Evolutionary conservation across 1,140 invertebrate genomes (phyloP), one percentile per base, ranked within the genome.

Genomic region (Apis dorsata): DNA sequence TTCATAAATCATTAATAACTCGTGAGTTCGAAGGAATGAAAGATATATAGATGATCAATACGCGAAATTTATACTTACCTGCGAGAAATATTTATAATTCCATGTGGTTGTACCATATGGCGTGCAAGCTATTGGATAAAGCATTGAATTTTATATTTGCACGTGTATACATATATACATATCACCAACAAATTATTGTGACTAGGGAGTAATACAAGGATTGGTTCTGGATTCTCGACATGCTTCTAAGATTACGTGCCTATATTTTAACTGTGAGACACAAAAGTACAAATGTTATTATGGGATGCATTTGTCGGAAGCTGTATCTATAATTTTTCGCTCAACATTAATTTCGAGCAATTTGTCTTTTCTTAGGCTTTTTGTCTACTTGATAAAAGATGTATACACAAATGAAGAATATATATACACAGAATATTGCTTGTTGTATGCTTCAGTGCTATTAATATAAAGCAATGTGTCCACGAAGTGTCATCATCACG

Each of bases 41-140:
- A 66, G 11, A 7, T n/a, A 53, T 21, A 63, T 34, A 60, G 71
- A 24, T 13, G 44, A 44, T 11, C 13, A 53, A 59, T 69, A 68
- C 71, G 73, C 78, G 70, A 73, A 85, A 85, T 71, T 72, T 57
- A 85, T 70, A 81, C 83, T 86, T 86, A 85, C 82, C 85, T 57
- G 34, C n/a, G 15, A 65, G 63, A 77, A 75, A 85, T 83, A 85
- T 81, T 72, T 34, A 77, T 81, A 55, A n/a, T 21, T 55, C 62
- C 78, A 70, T 65, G 28, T 24, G 70, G 63, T 49, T 66, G 59
- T 59, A 68, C 44, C 28, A 49, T 34, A 51, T 76, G 24, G 80
- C 53, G 78, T 72, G 72, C 62, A 81, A 81, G 81, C 49, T 65
- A 53, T 74, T 60, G 68, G 77, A 74, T 69, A 79, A 85, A 79